phyloP scores from a whole-genome alignment of 2,888 invertebrate species.

The Caenorhabditis sp. region DNA sequence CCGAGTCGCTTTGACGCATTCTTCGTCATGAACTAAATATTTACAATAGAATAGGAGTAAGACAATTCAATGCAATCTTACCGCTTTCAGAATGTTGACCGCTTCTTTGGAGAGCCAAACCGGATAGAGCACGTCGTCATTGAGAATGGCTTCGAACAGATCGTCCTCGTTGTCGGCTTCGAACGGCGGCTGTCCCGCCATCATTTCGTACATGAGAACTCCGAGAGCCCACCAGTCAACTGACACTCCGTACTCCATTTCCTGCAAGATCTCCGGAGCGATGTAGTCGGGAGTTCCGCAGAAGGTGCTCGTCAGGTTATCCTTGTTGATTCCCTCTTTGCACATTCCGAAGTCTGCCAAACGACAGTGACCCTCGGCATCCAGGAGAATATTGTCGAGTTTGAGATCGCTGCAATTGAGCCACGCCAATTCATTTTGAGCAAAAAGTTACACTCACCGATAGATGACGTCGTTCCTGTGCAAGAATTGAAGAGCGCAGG shows the following conservation, averaged over 20 bases:
- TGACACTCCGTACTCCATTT: conserved; percentile 85
- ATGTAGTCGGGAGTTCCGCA: conserved; percentile 91
- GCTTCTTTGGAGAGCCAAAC: conserved; percentile 95
- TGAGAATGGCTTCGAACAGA: conserved; percentile 94
- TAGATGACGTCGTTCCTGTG: conserved; percentile 97
- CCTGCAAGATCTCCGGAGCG: conserved; percentile 92
- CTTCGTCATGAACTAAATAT: conserved; percentile 96
- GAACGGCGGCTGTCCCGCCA: conserved; percentile 99
- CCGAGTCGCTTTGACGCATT: conserved; percentile 93
- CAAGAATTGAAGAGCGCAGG: conserved; percentile 95
- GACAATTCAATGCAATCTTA: conserved; percentile 63
- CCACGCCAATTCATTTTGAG: background rate
- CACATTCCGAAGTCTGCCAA: conserved; percentile 90
- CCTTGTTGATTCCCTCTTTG: conserved; percentile 94
- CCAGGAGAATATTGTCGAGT: conserved; percentile 96
- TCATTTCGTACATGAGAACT: conserved; percentile 92
- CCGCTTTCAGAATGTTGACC: conserved; percentile 89
- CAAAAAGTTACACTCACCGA: conserved; percentile 80
- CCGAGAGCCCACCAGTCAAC: conserved; percentile 92
- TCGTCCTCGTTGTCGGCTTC: conserved; percentile 99
- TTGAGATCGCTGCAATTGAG: conserved; percentile 88
- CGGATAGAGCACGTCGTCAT: conserved; percentile 97
- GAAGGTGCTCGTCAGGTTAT: conserved; percentile 93
- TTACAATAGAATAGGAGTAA: conserved; percentile 19
- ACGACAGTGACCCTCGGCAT: conserved; percentile 83